Percentiles rank a stretch among this genome's conserved stretches.
phyloP scores from a whole-genome alignment of 2,113 vertebrate species.

The Vicugna pacos region DNA sequence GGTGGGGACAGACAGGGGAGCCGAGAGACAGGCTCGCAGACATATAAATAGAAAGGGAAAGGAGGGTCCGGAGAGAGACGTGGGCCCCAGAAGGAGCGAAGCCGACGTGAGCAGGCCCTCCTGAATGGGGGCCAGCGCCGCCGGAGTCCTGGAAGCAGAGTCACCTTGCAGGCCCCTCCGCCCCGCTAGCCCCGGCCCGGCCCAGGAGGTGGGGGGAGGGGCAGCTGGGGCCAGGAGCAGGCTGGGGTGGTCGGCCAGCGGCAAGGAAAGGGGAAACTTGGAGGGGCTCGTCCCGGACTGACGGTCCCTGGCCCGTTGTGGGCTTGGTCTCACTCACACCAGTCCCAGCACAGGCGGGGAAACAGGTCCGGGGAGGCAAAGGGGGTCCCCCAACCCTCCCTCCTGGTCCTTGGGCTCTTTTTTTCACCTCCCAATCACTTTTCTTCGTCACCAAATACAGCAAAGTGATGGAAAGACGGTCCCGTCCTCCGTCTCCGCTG shows the following conservation, averaged over 20 bases:
- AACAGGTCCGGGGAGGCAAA: neutral
- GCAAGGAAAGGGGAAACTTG: neutral
- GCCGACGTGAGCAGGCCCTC: neutral
- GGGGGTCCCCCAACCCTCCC: no score
- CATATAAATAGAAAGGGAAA: neutral
- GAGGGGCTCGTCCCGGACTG: neutral
- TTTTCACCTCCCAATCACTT: neutral
- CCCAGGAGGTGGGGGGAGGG: rapidly evolving
- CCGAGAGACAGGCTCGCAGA: rapidly evolving
- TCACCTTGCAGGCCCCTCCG: no score
- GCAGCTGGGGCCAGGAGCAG: rapidly evolving
- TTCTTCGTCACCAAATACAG: neutral
- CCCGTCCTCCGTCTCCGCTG: rapidly evolving
- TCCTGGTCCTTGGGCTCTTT: neutral
- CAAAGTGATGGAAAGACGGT: rapidly evolving
- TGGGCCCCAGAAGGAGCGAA: neutral
- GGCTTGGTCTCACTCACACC: neutral
- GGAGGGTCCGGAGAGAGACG: neutral
- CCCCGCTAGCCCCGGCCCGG: neutral
- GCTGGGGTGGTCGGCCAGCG: rapidly evolving
- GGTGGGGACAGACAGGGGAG: rapidly evolving
- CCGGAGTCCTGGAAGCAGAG: neutral
- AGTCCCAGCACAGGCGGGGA: neutral
- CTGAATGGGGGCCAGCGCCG: neutral
- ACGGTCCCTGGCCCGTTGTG: rapidly evolving